Percentiles rank a stretch among this genome's conserved stretches.
Conservation (phyloP, 2,797 vertebrate genomes). For the Momotus momota region DNA sequence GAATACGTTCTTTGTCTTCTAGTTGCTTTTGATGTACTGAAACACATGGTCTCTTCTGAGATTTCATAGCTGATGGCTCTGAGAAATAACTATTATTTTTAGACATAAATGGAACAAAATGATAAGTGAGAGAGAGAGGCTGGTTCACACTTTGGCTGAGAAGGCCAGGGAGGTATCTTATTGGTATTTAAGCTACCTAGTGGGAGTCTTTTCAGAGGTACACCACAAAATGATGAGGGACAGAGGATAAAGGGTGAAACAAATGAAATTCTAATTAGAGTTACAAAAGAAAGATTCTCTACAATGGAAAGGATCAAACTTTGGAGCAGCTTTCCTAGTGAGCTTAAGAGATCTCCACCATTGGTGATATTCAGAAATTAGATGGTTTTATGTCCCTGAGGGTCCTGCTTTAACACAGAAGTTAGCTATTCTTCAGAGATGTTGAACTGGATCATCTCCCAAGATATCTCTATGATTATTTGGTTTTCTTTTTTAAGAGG, state of each 20-base stretch:
- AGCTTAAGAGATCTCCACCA: not conserved
- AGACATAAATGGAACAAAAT: not conserved
- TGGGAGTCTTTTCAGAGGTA: not conserved
- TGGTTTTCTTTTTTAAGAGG: not conserved
- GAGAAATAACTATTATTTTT: not conserved
- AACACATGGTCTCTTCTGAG: not conserved
- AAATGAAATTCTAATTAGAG: not conserved
- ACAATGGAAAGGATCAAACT: not conserved
- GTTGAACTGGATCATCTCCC: not conserved
- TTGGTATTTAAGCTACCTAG: not conserved
- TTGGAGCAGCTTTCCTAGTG: not conserved
- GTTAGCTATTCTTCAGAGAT: not conserved
- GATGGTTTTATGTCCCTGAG: not conserved
- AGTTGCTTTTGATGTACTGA: not conserved
- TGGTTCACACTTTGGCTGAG: not conserved
- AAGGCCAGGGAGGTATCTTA: not conserved
- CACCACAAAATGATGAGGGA: not conserved
- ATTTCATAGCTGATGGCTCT: not conserved
- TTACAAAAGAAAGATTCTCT: not conserved
- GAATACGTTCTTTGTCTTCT: not conserved
- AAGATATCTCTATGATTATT: not conserved
- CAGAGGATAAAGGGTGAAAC: not conserved
- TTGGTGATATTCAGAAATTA: not conserved
- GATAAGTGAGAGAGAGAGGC: not conserved
- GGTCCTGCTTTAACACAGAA: not conserved